Evolutionary conservation across 2,113 vertebrate genomes (phyloP).

Genomic region (Halcyon senegalensis): DNA sequence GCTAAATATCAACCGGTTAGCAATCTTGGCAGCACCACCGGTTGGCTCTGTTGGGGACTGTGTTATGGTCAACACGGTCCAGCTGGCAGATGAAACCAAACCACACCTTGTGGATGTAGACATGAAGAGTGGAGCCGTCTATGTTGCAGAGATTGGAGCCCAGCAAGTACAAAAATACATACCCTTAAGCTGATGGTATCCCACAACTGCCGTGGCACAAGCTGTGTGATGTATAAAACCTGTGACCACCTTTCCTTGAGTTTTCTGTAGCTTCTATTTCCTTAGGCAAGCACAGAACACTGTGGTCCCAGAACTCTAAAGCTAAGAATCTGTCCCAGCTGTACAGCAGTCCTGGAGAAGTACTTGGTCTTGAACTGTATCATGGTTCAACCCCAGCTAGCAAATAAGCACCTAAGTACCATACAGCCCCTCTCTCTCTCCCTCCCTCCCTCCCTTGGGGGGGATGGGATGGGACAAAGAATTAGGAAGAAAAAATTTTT

Average conservation of each 20-base stretch:
- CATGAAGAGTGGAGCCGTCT: conserved; percentile 84
- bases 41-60: conserved; percentile 87
- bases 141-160: conserved; percentile 93
- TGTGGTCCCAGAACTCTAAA: not conserved
- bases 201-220: not conserved
- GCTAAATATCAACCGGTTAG: conserved; percentile 86
- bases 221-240: not conserved
- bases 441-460: too few species aligned
- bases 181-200: conserved; percentile 62
- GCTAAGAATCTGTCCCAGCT: not conserved
- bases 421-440: not conserved
- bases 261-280: not conserved
- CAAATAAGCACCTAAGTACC: not conserved
- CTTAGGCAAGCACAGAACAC: not conserved
- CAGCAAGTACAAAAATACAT: conserved; percentile 92
- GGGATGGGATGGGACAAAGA: not conserved
- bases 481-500: too few species aligned
- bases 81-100: conserved; percentile 87
- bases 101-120: conserved; percentile 92
- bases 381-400: not conserved
- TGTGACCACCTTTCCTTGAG: not conserved
- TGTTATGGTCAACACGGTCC: conserved; percentile 81
- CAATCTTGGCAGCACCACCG: conserved; percentile 81
- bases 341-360: not conserved
- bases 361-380: not conserved